Evolutionary conservation across 2,113 vertebrate genomes (phyloP), one percentile per base, ranked within the genome.

Genomic region (Stictonetta naevosa): DNA sequence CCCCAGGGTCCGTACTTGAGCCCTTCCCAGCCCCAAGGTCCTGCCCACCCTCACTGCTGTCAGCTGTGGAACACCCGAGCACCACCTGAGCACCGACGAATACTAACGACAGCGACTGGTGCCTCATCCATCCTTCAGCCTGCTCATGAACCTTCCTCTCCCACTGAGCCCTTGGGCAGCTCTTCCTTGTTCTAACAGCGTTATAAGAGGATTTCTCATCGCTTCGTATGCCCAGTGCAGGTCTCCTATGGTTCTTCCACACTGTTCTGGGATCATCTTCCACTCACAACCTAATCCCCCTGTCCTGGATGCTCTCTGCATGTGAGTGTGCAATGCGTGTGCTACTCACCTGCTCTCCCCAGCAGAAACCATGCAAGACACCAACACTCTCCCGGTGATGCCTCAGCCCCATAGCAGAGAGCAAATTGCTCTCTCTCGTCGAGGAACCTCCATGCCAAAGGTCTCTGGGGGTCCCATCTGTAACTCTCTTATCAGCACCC

Each of bases 321-420:
- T 0, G 0, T 6, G 33, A 58, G 20, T 3, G 29, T 69, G 25
- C 42, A 33, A 55, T 50, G 10, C 2, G 3, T 20, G 5, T 5
- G 46, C 25, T 15, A 11, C 36, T 15, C 53, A 28, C 15, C 56
- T 31, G 8, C 23, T 46, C 33, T 9, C 29, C 25, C 56, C 23
- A 8, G 14, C 11, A 15, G 13, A 42, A 50, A 42, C 1, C 34
- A 14, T 13, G 60, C 52, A 33, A 64, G 10, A 8, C 59, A 34
- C 20, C 5, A 5, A 7, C 53, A 33, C 23, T 12, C 11, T 38
- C 53, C 19, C 2, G 1, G 13, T 7, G 36, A 26, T 11, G 44
- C 42, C 36, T 90, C 63, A 48, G 67, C 21, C 36, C 67, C 33
- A 18, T 10, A 33, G 68, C 40, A 72, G 31, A 40, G n/a, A 20